Evolutionary conservation across 1,140 invertebrate species (phyloP).

Genomic region (Lanistes nyassanus): DNA sequence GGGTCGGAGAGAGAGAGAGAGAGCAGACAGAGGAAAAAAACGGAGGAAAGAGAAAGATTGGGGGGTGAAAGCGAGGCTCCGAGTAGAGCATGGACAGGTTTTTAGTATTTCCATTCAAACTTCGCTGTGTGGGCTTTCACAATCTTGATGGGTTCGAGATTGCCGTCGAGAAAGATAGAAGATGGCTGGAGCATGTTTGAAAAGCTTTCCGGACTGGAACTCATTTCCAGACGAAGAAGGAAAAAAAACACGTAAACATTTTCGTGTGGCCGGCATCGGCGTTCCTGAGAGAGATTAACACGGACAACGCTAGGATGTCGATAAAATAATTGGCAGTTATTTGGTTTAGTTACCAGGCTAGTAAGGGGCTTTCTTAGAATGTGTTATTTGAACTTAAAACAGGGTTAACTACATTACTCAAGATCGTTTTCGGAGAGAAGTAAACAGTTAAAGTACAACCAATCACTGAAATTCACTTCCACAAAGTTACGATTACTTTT

Average conservation of each 20-base stretch:
- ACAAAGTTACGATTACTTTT: no score
- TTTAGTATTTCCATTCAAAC: background rate
- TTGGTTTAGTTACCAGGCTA: background rate
- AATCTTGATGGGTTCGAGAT: conserved; percentile 15
- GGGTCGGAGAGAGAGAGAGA: no score
- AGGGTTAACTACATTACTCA: no score
- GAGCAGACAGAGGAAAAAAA: background rate
- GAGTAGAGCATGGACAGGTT: background rate
- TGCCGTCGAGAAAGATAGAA: conserved; percentile 10
- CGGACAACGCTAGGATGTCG: background rate
- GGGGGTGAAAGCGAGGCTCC: background rate
- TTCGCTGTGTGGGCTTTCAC: conserved; percentile 6
- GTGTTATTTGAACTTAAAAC: background rate
- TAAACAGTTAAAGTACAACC: no score
- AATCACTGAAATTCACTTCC: no score
- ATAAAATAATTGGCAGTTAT: background rate
- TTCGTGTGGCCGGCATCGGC: no score
- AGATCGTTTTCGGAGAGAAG: no score
- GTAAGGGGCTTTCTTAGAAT: background rate
- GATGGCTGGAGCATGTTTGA: conserved; percentile 18
- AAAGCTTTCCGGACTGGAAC: conserved; percentile 17
- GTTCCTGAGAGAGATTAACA: background rate
- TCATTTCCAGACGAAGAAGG: conserved; percentile 16
- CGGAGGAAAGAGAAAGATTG: background rate
- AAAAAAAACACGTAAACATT: no score